Base-by-base conservation (phyloP, 2,113 vertebrate genomes). In the Tragelaphus scriptus region DNA sequence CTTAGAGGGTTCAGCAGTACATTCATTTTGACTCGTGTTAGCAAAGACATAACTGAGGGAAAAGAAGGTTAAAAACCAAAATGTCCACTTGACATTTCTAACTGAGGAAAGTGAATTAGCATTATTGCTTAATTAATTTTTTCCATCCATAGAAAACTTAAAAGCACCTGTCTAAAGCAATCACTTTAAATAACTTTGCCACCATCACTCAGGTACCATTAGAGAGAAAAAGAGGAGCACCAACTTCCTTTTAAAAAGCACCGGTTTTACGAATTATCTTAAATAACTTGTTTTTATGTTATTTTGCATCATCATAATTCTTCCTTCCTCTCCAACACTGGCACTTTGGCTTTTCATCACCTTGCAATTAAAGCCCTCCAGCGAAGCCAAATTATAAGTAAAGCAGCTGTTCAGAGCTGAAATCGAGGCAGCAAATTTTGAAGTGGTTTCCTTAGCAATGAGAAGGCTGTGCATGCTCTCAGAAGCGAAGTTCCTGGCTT, bases 381-480 rank as follows among this genome's bases (percentile, higher is more conserved):
- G 88, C 7, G 68, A 85, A 97, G 92, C 86, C 93, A 95, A 85
- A 85, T 86, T 96, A 49, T 65, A 85, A 94, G 86, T 58, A 79
- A 87, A 94, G 49, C 88, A 97, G 23, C 82, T 95, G 65, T 63
- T 88, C 53, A 85, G 90, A 92, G 58, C 92, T 79, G 92, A 93
- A 95, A 68, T 5, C 71, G 84, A 96, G 71, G 85, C 75, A 95
- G 58, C 30, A 94, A 98, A 97, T 59, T 23, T 36, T 55, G 65
- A 96, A 93, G 95, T 90, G 91, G 93, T 97, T 97, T 97, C 94
- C 97, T 97, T 97, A 97, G 97, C 94, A 77, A 97, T 96, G 91
- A 89, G 80, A 79, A 44, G 94, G 2, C 6, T 21, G 21, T 49
- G 30, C 96, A 95, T 68, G 84, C 59, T 15, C 93, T 87, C 5